Evolutionary conservation across 1,140 invertebrate genomes (phyloP), one percentile per base, ranked within the genome.

Genomic region (Gonioctena quinquepunctata): DNA sequence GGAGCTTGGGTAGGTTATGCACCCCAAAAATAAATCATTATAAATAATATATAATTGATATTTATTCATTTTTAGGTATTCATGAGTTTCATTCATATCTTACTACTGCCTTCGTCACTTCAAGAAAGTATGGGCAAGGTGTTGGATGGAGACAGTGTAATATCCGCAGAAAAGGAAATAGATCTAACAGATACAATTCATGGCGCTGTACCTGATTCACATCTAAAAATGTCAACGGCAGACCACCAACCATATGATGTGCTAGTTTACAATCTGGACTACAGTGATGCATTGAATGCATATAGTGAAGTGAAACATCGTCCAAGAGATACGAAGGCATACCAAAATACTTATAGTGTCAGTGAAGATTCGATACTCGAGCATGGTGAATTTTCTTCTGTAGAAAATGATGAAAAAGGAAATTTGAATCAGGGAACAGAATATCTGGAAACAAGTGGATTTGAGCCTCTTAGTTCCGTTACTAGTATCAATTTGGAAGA

Each of bases 391-490:
- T 42, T n/a, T 3, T 42, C 33, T n/a, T n/a, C n/a, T n/a, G n/a
- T n/a, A 4, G 33, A 57, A 7, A 22, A 19, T 25, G 22, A 57
- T 1, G 54, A 8, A n/a, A n/a, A n/a, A n/a, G n/a, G n/a, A n/a
- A n/a, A n/a, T n/a, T n/a, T n/a, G n/a, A n/a, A n/a, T n/a, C n/a
- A n/a, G n/a, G n/a, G n/a, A n/a, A n/a, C 3, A 13, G 13, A 49
- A 8, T 23, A 25, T 25, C 8, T 13, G 59, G 66, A 62, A 2
- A 50, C 68, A 1, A 18, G 23, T 33, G 68, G 26, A 18, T 73
- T 71, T 59, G 67, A 68, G 13, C 69, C 75, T 42, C 71, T 73
- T 27, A 73, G 73, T 69, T 70, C 66, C 8, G 63, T 64, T 2
- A 66, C 68, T 13, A 73, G 70, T 27, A 54, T 72, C 6, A 70